phyloP scores from a whole-genome alignment of 2,888 invertebrate genomes.

The Meta bourneti region DNA sequence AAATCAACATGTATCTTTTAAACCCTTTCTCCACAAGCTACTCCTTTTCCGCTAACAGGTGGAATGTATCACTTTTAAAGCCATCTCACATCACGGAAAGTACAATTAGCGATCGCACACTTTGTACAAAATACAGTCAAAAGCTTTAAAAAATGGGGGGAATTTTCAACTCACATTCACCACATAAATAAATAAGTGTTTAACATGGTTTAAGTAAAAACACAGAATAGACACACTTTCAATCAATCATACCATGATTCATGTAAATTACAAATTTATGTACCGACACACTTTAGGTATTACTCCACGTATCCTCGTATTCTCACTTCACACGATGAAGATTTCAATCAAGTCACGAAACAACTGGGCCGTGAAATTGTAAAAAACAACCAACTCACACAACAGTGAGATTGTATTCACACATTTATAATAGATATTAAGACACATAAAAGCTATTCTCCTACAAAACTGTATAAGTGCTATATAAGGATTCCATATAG shows the following conservation, averaged over 20 bases:
- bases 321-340: conserved; percentile 52
- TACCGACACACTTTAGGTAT: conserved; percentile 10
- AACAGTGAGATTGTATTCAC: not conserved
- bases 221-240: conserved; percentile 15
- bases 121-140: conserved; percentile 21
- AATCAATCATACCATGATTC: conserved; percentile 21
- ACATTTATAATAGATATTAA: not conserved
- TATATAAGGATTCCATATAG: not conserved
- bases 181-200: conserved; percentile 56
- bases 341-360: conserved; percentile 20
- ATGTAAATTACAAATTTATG: conserved; percentile 1
- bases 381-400: conserved; percentile 52
- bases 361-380: conserved; percentile 47
- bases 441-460: not conserved
- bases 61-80: conserved; percentile 52
- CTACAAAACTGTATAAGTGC: not conserved
- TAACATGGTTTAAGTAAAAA: conserved; percentile 49
- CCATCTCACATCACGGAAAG: not conserved
- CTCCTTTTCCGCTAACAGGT: conserved; percentile 5
- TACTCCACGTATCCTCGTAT: not conserved
- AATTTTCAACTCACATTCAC: conserved; percentile 39
- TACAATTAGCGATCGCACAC: not conserved
- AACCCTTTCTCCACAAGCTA: not conserved
- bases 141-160: conserved; percentile 40
- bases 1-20: not conserved